These are phyloP conservation scores for Sitta carolinensis DNA, from an alignment of 2,797 vertebrate species.

Conservation along the genomic window DNA sequence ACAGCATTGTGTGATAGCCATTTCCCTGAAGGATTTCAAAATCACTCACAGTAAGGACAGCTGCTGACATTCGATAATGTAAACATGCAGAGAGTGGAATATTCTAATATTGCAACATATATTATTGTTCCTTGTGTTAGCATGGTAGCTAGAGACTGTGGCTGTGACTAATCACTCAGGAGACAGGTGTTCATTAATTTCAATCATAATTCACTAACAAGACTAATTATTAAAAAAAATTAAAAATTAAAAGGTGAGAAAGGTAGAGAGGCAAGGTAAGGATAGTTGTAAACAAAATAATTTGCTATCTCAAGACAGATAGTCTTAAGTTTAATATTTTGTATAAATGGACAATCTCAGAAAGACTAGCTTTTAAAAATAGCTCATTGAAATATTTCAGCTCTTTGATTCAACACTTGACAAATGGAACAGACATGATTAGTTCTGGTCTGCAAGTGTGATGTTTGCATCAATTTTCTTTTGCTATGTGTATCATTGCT, in stretches of 20 bases:
- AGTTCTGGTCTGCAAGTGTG: conserved; percentile 33
- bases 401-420: conserved; percentile 43
- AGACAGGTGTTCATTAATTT: conserved; percentile 2
- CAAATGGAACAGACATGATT: conserved; percentile 50
- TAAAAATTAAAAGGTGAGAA: background rate
- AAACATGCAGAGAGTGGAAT: background rate
- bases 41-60: background rate
- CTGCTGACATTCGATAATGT: background rate
- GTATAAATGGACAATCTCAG: conserved; percentile 31
- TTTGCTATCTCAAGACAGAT: background rate
- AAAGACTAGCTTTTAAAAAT: conserved; percentile 54
- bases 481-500: background rate
- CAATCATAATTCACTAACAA: background rate
- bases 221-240: background rate
- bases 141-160: background rate
- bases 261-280: background rate
- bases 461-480: conserved; percentile 36
- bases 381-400: conserved; percentile 48
- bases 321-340: conserved; percentile 56
- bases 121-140: background rate
- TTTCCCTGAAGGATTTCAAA: background rate
- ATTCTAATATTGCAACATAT: background rate
- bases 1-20: background rate
- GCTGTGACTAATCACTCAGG: conserved; percentile 1
- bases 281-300: background rate